phyloP scores from a whole-genome alignment of 2,797 vertebrate species.

The Chaetodon trifasciatus region DNA sequence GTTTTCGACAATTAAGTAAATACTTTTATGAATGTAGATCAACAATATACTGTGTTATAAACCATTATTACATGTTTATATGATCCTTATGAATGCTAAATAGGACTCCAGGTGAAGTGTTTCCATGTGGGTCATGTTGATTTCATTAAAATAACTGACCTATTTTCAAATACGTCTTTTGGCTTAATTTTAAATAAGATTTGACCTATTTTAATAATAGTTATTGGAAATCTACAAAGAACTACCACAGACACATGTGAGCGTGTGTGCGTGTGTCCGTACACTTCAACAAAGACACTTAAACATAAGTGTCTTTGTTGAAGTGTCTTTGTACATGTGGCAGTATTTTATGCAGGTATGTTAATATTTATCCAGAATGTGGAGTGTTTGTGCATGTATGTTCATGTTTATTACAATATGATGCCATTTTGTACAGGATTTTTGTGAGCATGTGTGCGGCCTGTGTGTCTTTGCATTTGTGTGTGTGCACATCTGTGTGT shows the following conservation, averaged over 20 bases:
- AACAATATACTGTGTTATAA: not conserved
- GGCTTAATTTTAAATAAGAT: not conserved
- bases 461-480: not conserved
- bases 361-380: not conserved
- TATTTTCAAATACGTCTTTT: constrained; percentile 1
- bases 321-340: constrained; percentile 2
- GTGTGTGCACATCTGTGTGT: constrained; percentile 5
- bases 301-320: too few relatives aligned
- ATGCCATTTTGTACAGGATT: not conserved
- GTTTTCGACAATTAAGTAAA: not conserved
- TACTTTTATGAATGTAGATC: not conserved
- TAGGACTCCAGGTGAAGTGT: not conserved
- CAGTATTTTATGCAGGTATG: not conserved
- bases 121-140: not conserved
- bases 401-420: not conserved
- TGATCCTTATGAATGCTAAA: not conserved
- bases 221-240: not conserved
- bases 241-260: not conserved
- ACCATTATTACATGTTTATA: not conserved
- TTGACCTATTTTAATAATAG: constrained; percentile 4
- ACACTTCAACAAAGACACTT: too few relatives aligned
- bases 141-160: not conserved
- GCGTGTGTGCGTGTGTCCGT: too few relatives aligned
- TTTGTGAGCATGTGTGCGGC: not conserved
- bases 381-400: not conserved